A percentile compares a stretch with the other conserved stretches of the same genome.
These are phyloP conservation scores for Mesocentrotus franciscanus DNA, from an alignment of 53 echinoderm and acorn worm species.

Conservation along the genomic window DNA sequence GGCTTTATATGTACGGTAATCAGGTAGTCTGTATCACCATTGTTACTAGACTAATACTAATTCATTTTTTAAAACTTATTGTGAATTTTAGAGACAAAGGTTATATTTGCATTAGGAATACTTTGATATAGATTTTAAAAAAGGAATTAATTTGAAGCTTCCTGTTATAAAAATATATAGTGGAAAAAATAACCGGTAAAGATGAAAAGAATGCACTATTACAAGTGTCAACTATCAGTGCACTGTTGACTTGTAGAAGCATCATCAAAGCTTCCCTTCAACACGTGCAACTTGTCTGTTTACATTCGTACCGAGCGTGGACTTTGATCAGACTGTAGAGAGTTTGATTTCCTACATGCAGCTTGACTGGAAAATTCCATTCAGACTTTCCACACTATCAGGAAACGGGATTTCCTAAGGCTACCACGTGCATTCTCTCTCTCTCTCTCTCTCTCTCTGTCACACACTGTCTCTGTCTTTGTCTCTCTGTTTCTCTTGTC, in stretches of 20 bases:
- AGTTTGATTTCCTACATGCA: background rate
- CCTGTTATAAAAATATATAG: no score
- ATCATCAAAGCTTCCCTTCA: background rate
- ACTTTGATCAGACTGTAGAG: background rate
- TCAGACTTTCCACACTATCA: background rate
- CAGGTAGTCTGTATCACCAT: no score
- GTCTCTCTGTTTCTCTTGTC: background rate
- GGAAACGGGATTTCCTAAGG: background rate
- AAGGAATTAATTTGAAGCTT: no score
- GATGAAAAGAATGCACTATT: background rate
- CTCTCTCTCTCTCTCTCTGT: background rate
- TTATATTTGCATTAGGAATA: no score
- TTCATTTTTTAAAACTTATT: no score
- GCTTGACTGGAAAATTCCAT: conserved; percentile 51
- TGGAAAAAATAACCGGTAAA: background rate
- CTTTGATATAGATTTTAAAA: no score
- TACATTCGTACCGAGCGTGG: background rate
- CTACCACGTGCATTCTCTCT: background rate
- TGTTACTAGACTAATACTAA: no score
- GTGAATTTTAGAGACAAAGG: no score
- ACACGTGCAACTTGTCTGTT: conserved; percentile 34
- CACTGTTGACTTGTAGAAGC: background rate
- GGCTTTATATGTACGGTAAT: no score
- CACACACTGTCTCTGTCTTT: background rate
- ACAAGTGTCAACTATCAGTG: background rate